A percentile compares a stretch with the other conserved stretches of the same genome.
Conservation (phyloP, 2,797 vertebrate species). For the Salmo trutta region DNA sequence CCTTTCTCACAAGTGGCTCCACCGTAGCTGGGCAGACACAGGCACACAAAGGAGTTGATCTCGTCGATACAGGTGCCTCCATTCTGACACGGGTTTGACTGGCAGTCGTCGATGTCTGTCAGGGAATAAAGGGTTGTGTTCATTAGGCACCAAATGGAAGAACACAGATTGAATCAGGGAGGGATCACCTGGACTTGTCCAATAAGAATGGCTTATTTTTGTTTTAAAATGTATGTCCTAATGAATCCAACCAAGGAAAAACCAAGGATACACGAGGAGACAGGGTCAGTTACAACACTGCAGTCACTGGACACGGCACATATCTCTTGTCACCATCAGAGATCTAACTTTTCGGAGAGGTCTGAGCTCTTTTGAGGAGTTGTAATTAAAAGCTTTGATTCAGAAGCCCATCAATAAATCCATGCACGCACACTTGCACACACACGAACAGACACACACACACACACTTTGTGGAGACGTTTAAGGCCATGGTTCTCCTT, state of each 20-base stretch:
- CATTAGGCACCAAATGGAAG: neutral
- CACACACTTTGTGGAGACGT: constrained; percentile 16
- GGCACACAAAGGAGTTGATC: constrained; percentile 89
- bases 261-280: too few relatives aligned
- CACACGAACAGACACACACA: neutral
- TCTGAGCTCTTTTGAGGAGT: constrained; percentile 57
- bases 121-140: constrained; percentile 24
- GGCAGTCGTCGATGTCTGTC: constrained; percentile 92
- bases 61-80: constrained; percentile 97
- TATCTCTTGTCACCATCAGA: constrained; percentile 28
- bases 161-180: neutral
- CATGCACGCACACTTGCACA: constrained; percentile 10
- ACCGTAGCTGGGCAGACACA: constrained; percentile 95
- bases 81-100: constrained; percentile 92
- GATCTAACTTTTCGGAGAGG: constrained; percentile 56
- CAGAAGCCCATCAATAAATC: constrained; percentile 55
- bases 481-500: constrained; percentile 36
- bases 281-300: neutral
- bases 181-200: neutral
- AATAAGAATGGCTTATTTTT: too few relatives aligned
- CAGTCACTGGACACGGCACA: constrained; percentile 26
- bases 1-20: constrained; percentile 94
- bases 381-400: constrained; percentile 71
- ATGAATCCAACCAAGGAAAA: too few relatives aligned
- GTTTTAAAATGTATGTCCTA: too few relatives aligned